phyloP scores from a whole-genome alignment of 2,888 invertebrate genomes.

The Dicranocentrus wangi region DNA sequence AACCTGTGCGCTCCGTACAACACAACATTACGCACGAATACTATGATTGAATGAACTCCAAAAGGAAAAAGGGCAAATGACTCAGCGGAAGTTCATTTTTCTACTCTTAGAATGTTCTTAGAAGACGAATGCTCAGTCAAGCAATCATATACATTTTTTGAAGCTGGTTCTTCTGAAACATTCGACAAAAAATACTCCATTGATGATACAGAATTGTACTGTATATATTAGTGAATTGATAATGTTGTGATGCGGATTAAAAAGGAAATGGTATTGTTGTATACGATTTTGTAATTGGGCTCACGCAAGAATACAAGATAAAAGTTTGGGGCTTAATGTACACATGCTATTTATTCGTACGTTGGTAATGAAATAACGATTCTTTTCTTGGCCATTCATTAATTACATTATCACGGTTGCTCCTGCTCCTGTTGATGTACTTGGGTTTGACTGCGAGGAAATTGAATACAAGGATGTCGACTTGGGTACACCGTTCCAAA shows the following conservation, averaged over 20 bases:
- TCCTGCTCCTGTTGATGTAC: conserved; percentile 36
- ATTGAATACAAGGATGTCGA: neutral
- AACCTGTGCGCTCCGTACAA: no score
- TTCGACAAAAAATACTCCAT: no score
- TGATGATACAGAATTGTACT: no score
- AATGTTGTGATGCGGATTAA: conserved; percentile 14
- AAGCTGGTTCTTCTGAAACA: neutral
- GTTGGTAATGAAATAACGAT: neutral
- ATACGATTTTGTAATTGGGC: neutral
- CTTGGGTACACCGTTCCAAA: conserved; percentile 26
- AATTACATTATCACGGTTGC: conserved; percentile 57
- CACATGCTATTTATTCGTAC: neutral
- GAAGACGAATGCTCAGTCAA: conserved; percentile 18
- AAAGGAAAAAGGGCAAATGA: conserved; percentile 43
- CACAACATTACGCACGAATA: no score
- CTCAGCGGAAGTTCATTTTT: conserved; percentile 47
- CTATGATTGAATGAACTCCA: conserved; percentile 33
- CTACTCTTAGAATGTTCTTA: neutral
- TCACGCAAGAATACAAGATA: neutral
- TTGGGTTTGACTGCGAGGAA: no score
- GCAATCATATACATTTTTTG: conserved; percentile 3
- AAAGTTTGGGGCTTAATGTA: no score
- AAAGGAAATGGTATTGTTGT: neutral
- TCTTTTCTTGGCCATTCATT: conserved; percentile 57
- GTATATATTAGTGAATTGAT: no score